Evolutionary conservation across 2,113 vertebrate genomes (phyloP).

Genomic region (Calidris pygmaea): DNA sequence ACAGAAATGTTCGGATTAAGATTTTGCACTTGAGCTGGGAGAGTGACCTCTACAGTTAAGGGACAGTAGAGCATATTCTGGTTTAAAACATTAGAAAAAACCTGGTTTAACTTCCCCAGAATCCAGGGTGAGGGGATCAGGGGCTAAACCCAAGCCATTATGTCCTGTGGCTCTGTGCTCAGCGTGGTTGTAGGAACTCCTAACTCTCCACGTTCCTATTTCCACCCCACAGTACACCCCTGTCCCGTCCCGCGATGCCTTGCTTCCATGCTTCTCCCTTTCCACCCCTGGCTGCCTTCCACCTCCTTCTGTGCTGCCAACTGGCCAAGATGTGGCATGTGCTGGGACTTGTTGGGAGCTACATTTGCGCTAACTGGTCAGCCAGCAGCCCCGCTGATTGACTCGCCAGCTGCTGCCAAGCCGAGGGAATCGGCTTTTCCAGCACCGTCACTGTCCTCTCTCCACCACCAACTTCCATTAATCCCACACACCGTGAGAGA

Average conservation of each 20-base stretch:
- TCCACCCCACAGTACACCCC: neutral
- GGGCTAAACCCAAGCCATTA: neutral
- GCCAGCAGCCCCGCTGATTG: neutral
- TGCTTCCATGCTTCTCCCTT: neutral
- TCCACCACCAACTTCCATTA: neutral
- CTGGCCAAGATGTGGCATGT: neutral
- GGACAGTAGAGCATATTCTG: neutral
- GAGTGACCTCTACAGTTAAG: neutral
- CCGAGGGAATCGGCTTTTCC: neutral
- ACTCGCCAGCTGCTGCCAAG: neutral
- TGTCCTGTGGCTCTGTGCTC: fast-evolving
- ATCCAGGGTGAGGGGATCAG: neutral
- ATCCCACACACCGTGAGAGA: fast-evolving
- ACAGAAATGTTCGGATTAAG: neutral
- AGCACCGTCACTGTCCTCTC: neutral
- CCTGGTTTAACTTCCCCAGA: neutral
- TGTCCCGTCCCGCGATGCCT: neutral
- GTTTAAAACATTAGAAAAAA: neutral
- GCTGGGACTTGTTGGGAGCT: constrained; percentile 11
- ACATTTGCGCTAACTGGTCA: neutral
- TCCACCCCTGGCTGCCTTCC: neutral
- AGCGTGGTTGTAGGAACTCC: neutral
- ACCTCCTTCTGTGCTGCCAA: neutral
- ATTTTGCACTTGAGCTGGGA: neutral
- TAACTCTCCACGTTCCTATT: fast-evolving